These are phyloP conservation scores for Coelopa pilipes DNA, from an alignment of 2,888 invertebrate genomes.

Conservation along the genomic window DNA sequence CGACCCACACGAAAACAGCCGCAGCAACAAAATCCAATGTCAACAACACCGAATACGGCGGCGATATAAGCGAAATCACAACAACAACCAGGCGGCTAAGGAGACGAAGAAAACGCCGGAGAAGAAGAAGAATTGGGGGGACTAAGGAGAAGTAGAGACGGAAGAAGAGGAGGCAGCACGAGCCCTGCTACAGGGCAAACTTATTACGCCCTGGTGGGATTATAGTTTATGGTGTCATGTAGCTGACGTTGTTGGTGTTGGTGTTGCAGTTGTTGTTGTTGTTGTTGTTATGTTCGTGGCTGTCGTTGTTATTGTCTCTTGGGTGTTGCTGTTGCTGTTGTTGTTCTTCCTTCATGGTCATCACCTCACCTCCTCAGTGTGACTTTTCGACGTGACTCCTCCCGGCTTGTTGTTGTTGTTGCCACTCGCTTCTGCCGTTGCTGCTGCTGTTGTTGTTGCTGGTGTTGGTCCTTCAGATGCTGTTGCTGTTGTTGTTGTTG, in stretches of 20 bases:
- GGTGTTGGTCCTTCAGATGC: not conserved
- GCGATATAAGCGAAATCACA: constrained; percentile 1
- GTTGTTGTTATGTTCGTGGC: constrained; percentile 36
- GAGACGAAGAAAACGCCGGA: too few species aligned
- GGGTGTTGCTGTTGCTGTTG: constrained; percentile 18
- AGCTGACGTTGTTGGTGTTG: not conserved
- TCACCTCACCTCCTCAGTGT: too few species aligned
- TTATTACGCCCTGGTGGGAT: constrained; percentile 31
- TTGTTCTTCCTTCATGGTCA: constrained; percentile 26
- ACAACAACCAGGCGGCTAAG: constrained; percentile 1
- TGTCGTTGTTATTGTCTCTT: constrained; percentile 14
- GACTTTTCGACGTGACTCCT: too few species aligned
- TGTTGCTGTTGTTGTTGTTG: constrained; percentile 35
- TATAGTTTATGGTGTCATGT: constrained; percentile 16
- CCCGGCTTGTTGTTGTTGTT: constrained; percentile 34
- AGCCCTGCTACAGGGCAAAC: constrained; percentile 20
- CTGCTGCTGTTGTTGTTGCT: constrained; percentile 7
- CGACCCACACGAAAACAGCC: too few species aligned
- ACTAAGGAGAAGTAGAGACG: not conserved
- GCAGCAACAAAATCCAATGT: too few species aligned
- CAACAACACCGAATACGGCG: too few species aligned
- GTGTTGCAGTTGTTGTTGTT: constrained; percentile 4
- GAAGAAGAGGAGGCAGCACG: not conserved
- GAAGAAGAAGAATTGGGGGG: not conserved
- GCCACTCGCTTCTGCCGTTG: constrained; percentile 28